phyloP scores from a whole-genome alignment of 2,113 vertebrate species.

The Aegotheles bennettii region DNA sequence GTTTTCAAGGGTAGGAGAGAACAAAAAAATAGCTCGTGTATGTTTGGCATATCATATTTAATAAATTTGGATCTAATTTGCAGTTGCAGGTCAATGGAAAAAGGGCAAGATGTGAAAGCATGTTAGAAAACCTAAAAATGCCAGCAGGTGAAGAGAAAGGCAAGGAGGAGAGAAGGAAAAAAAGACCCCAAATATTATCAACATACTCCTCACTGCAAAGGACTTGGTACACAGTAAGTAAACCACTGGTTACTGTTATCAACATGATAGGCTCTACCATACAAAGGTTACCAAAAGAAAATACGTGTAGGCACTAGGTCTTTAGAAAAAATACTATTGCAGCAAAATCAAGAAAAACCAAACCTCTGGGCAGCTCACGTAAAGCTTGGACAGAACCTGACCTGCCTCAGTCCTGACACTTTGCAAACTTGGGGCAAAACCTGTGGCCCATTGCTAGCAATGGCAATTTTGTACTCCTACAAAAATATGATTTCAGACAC shows the following conservation, averaged over 20 bases:
- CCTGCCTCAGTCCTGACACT: background rate
- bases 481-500: background rate
- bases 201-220: background rate
- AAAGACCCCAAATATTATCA: background rate
- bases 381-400: background rate
- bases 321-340: background rate
- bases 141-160: background rate
- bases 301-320: accelerated
- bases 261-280: background rate
- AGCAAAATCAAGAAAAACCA: background rate
- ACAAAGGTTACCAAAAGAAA: background rate
- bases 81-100: background rate
- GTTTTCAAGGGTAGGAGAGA: background rate
- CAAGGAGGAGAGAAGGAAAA: background rate
- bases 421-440: background rate
- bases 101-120: background rate
- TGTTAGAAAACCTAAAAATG: background rate
- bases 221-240: background rate
- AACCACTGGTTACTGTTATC: background rate
- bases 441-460: background rate
- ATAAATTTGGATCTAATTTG: background rate
- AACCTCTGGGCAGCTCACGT: background rate
- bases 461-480: background rate
- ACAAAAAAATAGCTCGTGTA: background rate
- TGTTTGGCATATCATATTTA: background rate